phyloP scores from a whole-genome alignment of 1,140 invertebrate species.

The Apis laboriosa region DNA sequence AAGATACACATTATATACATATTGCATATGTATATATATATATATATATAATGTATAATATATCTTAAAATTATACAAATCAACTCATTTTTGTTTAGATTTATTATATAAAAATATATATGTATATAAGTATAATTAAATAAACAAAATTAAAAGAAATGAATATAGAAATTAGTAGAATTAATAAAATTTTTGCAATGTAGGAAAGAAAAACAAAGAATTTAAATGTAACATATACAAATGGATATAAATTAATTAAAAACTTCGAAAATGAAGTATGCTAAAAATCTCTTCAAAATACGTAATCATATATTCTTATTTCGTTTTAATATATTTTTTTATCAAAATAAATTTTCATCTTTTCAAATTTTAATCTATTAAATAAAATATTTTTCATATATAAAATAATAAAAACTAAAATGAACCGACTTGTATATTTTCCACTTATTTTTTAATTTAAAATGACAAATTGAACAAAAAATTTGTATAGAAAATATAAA shows the following conservation, averaged over 20 bases:
- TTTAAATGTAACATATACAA: background rate
- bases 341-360: background rate
- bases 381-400: background rate
- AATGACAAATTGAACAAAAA: background rate
- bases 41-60: too few relatives aligned
- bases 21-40: too few relatives aligned
- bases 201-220: background rate
- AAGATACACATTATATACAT: background rate
- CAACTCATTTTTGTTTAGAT: constrained; percentile 4
- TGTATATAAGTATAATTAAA: background rate
- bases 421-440: background rate
- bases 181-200: too few relatives aligned
- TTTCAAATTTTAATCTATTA: background rate
- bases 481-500: background rate
- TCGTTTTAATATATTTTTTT: background rate
- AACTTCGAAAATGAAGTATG: background rate
- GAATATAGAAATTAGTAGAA: too few relatives aligned
- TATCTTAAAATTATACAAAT: background rate
- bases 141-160: background rate
- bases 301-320: background rate
- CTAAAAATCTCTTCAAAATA: background rate
- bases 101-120: background rate
- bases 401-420: background rate
- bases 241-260: background rate
- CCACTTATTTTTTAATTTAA: background rate